phyloP scores from a whole-genome alignment of 2,888 invertebrate genomes.

The Trissolcus japonicus region DNA sequence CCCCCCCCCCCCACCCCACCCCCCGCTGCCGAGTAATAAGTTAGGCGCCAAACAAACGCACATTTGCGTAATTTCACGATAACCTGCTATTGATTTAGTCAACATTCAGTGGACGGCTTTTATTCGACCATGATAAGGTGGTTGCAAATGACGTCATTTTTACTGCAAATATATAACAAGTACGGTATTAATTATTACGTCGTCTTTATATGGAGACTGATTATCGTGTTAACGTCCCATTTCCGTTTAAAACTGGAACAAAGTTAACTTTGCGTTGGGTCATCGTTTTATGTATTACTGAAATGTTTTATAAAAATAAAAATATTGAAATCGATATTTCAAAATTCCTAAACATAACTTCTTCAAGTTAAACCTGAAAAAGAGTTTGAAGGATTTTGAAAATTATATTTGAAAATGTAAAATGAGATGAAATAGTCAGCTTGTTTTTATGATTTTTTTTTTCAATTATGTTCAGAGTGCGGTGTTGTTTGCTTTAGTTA shows the following conservation, averaged over 20 bases:
- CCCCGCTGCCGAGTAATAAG: too few species aligned
- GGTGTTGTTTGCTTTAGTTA: not conserved
- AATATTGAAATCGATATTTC: too few species aligned
- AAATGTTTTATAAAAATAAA: slow-evolving; percentile 9
- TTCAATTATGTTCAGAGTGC: too few species aligned
- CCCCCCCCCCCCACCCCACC: too few species aligned
- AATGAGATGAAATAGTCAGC: too few species aligned
- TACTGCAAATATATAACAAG: not conserved
- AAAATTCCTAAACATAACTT: too few species aligned
- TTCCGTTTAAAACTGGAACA: slow-evolving; percentile 20
- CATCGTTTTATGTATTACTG: slow-evolving; percentile 5
- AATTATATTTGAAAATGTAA: too few species aligned
- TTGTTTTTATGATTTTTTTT: too few species aligned
- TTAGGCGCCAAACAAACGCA: not conserved
- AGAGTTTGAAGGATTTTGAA: too few species aligned
- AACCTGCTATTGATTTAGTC: slow-evolving; percentile 24
- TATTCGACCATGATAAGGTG: slow-evolving; percentile 27
- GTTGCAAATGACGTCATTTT: slow-evolving; percentile 32
- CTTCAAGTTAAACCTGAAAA: too few species aligned
- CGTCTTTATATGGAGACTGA: not conserved
- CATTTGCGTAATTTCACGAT: slow-evolving; percentile 12
- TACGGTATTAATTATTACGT: slow-evolving; percentile 19
- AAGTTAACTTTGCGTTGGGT: slow-evolving; percentile 4
- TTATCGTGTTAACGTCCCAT: slow-evolving; percentile 13
- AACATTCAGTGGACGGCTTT: slow-evolving; percentile 13